Percentiles rank a stretch among this genome's conserved stretches.
Conservation (phyloP, 2,888 invertebrate genomes). For the Biston betularia region DNA sequence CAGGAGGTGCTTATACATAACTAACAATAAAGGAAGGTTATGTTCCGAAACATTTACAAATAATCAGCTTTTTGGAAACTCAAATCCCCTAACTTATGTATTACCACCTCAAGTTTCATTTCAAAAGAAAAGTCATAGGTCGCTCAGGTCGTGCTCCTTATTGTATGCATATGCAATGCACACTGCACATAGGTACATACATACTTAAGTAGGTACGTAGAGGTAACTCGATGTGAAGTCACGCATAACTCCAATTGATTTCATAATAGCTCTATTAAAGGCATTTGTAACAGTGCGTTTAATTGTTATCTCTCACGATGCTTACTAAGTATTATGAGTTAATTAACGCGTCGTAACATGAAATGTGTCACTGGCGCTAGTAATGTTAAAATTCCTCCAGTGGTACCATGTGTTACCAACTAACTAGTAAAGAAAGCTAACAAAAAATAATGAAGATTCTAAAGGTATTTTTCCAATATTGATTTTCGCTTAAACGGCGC, state of each 20-base stretch:
- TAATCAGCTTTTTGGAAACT: slow-evolving; percentile 1
- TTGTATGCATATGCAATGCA: slow-evolving; percentile 13
- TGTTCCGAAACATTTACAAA: neutral
- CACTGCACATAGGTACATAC: too few species aligned
- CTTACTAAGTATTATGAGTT: slow-evolving; percentile 9
- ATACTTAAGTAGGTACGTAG: neutral
- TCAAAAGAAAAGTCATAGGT: slow-evolving; percentile 17
- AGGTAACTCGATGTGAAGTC: slow-evolving; percentile 16
- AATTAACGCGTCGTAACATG: slow-evolving; percentile 26
- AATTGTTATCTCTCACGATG: slow-evolving; percentile 38
- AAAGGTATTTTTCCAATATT: neutral
- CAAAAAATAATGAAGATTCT: too few species aligned
- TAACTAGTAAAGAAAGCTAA: too few species aligned
- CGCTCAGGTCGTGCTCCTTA: slow-evolving; percentile 20
- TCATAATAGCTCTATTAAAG: slow-evolving; percentile 40
- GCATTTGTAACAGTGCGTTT: slow-evolving; percentile 33
- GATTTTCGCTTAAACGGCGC: neutral
- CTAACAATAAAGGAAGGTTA: neutral
- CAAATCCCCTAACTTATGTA: neutral
- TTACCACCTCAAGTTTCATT: neutral
- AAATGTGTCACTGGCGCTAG: slow-evolving; percentile 24
- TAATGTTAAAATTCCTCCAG: neutral
- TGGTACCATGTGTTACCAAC: too few species aligned
- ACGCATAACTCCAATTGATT: slow-evolving; percentile 37
- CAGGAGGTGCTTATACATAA: neutral